These are phyloP conservation scores for Nymphalis polychloros DNA, from an alignment of 2,888 invertebrate genomes.

Conservation along the genomic window DNA sequence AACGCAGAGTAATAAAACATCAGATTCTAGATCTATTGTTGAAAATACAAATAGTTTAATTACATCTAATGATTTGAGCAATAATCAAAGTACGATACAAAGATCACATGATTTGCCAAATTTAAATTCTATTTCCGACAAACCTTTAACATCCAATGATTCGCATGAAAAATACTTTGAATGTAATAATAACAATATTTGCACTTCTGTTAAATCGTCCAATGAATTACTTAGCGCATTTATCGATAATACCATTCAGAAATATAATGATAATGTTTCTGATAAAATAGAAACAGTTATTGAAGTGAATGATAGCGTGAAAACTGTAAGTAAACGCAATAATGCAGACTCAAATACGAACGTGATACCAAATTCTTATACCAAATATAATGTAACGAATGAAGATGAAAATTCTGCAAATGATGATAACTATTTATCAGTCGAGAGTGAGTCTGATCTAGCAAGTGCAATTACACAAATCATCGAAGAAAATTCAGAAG, in stretches of 20 bases:
- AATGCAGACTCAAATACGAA: neutral
- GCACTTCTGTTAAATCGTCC: constrained; percentile 38
- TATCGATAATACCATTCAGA: constrained; percentile 8
- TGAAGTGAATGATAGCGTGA: neutral
- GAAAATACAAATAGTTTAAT: constrained; percentile 6
- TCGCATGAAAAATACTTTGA: neutral
- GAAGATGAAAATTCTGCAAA: constrained; percentile 3
- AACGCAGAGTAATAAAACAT: constrained; percentile 36
- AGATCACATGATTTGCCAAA: neutral
- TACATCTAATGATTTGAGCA: neutral
- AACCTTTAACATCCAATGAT: constrained; percentile 14
- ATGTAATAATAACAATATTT: constrained; percentile 6
- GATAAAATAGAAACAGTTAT: neutral
- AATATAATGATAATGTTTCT: neutral
- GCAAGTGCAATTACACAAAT: constrained; percentile 69
- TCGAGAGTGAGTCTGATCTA: constrained; percentile 48
- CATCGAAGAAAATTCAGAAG: constrained; percentile 52
- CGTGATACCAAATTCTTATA: neutral
- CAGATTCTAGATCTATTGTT: constrained; percentile 10
- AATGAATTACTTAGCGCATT: constrained; percentile 40
- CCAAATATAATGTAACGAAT: neutral
- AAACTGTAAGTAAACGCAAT: neutral
- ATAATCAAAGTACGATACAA: constrained; percentile 1
- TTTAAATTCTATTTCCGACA: constrained; percentile 17
- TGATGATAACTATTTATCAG: constrained; percentile 41